Evolutionary conservation across 2,888 invertebrate species (phyloP).

Genomic region (Synanthedon myopaeformis): DNA sequence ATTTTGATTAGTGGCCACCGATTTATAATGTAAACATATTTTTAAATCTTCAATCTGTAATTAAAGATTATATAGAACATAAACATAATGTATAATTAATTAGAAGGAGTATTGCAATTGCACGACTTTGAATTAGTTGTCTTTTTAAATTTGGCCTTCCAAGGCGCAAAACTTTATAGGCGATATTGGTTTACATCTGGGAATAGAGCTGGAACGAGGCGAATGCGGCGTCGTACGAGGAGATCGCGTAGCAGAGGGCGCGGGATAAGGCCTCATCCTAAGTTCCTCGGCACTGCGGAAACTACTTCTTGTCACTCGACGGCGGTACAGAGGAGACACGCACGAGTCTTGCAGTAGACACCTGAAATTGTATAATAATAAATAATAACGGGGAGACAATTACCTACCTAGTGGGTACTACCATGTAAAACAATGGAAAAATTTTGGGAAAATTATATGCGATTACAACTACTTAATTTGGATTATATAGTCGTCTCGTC

Average conservation of each 20-base stretch:
- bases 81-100: too few relatives aligned
- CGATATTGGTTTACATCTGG: constrained; percentile 30
- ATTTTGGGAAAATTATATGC: too few relatives aligned
- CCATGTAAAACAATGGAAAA: too few relatives aligned
- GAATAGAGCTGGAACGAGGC: constrained; percentile 41
- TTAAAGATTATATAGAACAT: too few relatives aligned
- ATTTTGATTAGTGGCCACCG: too few relatives aligned
- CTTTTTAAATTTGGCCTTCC: constrained; percentile 7
- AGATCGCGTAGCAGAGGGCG: constrained; percentile 11
- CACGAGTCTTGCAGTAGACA: constrained; percentile 52
- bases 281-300: constrained; percentile 56
- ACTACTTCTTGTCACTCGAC: constrained; percentile 37
- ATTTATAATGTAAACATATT: too few relatives aligned
- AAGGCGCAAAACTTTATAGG: constrained; percentile 35
- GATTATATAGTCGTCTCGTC: too few relatives aligned
- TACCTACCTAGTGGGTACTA: too few relatives aligned
- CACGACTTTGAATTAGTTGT: background rate
- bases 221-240: constrained; percentile 14
- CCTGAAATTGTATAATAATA: constrained; percentile 19
- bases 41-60: too few relatives aligned
- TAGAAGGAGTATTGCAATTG: too few relatives aligned
- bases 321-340: constrained; percentile 41
- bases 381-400: too few relatives aligned
- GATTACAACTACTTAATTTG: too few relatives aligned
- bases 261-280: constrained; percentile 40